Percentiles rank a stretch among this genome's conserved stretches.
Evolutionary conservation across 2,113 vertebrate genomes (phyloP).

Genomic region (Cacatua alba): DNA sequence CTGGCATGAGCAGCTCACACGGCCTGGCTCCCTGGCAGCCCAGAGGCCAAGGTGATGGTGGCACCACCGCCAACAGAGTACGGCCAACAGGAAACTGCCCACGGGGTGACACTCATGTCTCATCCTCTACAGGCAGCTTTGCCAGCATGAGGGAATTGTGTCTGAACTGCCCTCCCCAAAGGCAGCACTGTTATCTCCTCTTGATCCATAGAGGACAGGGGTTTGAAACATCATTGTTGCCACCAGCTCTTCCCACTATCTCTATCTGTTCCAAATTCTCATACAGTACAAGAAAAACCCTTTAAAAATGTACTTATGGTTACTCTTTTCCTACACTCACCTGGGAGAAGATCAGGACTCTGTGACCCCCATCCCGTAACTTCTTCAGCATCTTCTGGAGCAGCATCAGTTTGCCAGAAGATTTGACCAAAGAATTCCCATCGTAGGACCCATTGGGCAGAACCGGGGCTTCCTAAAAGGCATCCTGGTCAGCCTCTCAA

Average conservation of each 20-base stretch:
- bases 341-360: constrained; percentile 98
- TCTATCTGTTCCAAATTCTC: background rate
- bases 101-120: rapidly evolving
- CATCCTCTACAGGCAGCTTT: background rate
- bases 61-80: too few species aligned
- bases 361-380: constrained; percentile 91
- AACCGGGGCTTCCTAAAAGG: constrained; percentile 89
- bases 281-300: background rate
- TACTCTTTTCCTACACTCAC: constrained; percentile 58
- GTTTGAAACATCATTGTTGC: background rate
- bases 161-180: background rate
- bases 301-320: background rate
- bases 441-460: constrained; percentile 96
- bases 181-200: background rate
- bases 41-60: rapidly evolving
- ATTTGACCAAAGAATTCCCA: constrained; percentile 92
- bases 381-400: constrained; percentile 98
- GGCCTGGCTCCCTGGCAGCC: background rate
- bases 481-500: background rate
- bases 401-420: constrained; percentile 95
- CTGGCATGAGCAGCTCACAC: rapidly evolving
- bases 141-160: background rate
- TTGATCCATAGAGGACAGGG: background rate
- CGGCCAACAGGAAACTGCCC: background rate
- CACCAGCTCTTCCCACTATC: background rate